Base-by-base conservation (phyloP, 2,797 vertebrate species). In the Myotis planiceps region DNA sequence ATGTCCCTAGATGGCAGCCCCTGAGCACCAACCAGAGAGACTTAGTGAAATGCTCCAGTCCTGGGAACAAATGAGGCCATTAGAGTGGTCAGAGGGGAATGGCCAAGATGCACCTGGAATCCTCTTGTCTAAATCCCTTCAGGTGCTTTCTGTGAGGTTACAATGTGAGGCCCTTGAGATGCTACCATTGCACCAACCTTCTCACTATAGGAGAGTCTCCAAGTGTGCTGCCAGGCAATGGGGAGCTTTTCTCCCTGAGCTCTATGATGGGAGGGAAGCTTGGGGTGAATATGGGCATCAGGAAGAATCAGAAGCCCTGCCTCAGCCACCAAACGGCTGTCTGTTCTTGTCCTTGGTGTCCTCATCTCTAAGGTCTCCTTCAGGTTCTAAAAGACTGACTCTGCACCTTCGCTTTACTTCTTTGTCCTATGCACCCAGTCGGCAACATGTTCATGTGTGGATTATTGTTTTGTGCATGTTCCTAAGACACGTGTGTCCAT, bases 401-500 rank as follows among this genome's bases (percentile, higher is more conserved):
- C 63, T 68, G 27, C 3, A 19, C 25, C 60, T 92, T 58, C 8
- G 4, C 10, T 74, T 83, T 18, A 68, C 18, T 68, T 65, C 23
- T 88, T 53, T 34, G 10, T 37, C 37, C 23, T 4, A 32, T 14
- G 12, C 25, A 39, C 23, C 27, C 60, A 16, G 3, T 16, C 0
- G 0, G 47, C n/a, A 42, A 32, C 34, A 45, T 4, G 2, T 32
- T 9, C 1, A 0, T 0, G 0, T 58, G 32, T 4, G 39, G 60
- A 68, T 5, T 37, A 23, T 32, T 14, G 0, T 55, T 69, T 25
- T 58, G 10, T 80, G 27, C 49, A 42, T 63, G 81, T 15, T 81
- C 45, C 83, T 71, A 51, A 60, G 78, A 58, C 0, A 1, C 7
- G 18, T 29, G 3, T 34, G 15, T 79, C 19, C 55, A 68, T 25